Evolutionary conservation across 1,140 invertebrate genomes (phyloP), one percentile per base, ranked within the genome.

Genomic region (Zaprionus taronus): DNA sequence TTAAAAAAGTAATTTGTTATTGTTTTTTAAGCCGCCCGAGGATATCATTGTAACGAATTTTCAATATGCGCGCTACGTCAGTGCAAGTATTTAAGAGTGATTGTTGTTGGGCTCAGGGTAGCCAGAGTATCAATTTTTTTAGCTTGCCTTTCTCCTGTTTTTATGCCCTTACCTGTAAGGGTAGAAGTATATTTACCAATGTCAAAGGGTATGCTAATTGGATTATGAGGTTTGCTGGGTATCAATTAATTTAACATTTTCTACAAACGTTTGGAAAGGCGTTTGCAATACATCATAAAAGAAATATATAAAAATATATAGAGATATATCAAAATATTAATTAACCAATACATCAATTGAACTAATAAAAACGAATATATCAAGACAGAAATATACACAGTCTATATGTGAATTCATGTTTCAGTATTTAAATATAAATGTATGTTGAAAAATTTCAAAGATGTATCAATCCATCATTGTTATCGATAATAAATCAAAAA

Each of bases 1-100:
- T 80, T 77, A 80, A 80, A 80, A 77, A 77, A 77, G 77, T 80
- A 80, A 80, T 80, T 80, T 80, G 74, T 80, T 80, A 80, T 80
- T 80, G 77, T 80, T 80, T 79, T 72, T 79, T 69, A 80, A 80
- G 64, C 74, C 55, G 60, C 78, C 64, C 56, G 65, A 80, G 78
- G 69, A 77, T 80, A 80, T 80, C 78, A 80, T 72, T 73, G 69
- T 68, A 77, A 69, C 74, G 65, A 73, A 80, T 72, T 80, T 80
- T 80, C 64, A 80, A 80, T 77, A 72, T 77, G 58, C 64, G 31
- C 69, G 53, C 53, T 73, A 72, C 65, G 74, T 77, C 64, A 73
- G 78, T 69, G 74, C 57, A 80, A 80, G 78, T 77, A 72, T 80
- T 80, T 73, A 77, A 77, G 56, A 77, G 64, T 73, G 74, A 80